phyloP scores from a whole-genome alignment of 2,888 invertebrate genomes.

The Lithophane ornitopus region DNA sequence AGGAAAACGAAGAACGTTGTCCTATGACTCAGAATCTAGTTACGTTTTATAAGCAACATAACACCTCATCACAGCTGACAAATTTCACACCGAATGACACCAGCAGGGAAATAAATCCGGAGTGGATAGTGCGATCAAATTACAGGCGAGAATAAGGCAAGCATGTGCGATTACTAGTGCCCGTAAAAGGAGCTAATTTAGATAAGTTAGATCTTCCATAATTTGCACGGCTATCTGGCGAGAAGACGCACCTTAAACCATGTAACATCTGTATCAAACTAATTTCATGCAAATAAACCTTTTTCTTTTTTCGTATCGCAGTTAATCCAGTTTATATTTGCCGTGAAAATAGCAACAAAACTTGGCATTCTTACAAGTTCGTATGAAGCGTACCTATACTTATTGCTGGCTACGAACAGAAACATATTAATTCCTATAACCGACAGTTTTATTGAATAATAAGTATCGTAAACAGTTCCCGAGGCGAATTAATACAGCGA shows the following conservation, averaged over 20 bases:
- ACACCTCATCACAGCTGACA: constrained; percentile 21
- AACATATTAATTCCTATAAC: constrained; percentile 70
- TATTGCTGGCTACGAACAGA: constrained; percentile 33
- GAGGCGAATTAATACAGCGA: constrained; percentile 75
- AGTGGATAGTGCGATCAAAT: constrained; percentile 37
- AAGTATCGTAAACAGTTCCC: constrained; percentile 79
- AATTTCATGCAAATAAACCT: constrained; percentile 57
- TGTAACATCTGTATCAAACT: constrained; percentile 57
- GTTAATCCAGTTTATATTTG: constrained; percentile 33
- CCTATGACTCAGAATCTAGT: not conserved
- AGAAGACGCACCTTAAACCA: constrained; percentile 39
- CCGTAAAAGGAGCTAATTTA: constrained; percentile 52
- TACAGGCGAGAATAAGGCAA: constrained; percentile 42
- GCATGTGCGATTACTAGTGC: constrained; percentile 27
- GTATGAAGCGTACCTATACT: constrained; percentile 11
- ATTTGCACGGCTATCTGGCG: constrained; percentile 58
- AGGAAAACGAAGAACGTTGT: not conserved
- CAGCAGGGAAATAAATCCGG: constrained; percentile 35
- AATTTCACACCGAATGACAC: constrained; percentile 25
- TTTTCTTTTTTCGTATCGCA: constrained; percentile 17
- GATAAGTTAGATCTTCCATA: constrained; percentile 56
- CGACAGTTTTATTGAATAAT: constrained; percentile 84
- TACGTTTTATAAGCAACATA: not conserved
- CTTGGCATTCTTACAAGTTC: constrained; percentile 3
- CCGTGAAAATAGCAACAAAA: constrained; percentile 43